Evolutionary conservation across 2,888 invertebrate genomes (phyloP).

Genomic region (Calephelis perditalis): DNA sequence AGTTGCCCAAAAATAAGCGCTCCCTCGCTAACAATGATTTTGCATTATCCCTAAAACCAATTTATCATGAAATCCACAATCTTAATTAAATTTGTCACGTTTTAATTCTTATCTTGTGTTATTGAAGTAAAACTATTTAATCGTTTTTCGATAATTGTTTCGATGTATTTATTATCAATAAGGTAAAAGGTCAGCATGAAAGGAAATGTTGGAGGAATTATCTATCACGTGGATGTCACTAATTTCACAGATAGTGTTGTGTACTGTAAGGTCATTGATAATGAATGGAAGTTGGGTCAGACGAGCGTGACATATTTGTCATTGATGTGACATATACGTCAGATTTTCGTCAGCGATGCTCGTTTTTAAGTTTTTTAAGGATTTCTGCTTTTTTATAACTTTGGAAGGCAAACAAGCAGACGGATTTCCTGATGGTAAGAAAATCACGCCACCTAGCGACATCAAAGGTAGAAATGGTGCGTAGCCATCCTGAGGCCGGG

Average conservation of each 20-base stretch:
- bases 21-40: neutral
- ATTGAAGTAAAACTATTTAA: neutral
- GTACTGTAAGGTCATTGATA: neutral
- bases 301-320: neutral
- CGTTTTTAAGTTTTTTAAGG: neutral
- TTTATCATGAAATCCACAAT: neutral
- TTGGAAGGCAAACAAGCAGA: no score
- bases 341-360: neutral
- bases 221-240: constrained; percentile 4
- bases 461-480: no score
- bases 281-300: neutral
- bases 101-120: neutral
- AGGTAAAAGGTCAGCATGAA: constrained; percentile 1
- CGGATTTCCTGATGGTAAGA: no score
- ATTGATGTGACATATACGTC: neutral
- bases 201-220: neutral
- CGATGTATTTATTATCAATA: neutral
- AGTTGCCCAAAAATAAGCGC: neutral
- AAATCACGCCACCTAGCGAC: no score
- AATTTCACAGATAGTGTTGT: constrained; percentile 3
- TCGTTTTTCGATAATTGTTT: neutral
- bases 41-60: neutral
- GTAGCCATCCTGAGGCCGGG: no score
- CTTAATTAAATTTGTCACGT: neutral
- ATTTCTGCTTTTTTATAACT: neutral